Conservation (phyloP, 2,797 vertebrate genomes). For the Clarias fuscus region DNA sequence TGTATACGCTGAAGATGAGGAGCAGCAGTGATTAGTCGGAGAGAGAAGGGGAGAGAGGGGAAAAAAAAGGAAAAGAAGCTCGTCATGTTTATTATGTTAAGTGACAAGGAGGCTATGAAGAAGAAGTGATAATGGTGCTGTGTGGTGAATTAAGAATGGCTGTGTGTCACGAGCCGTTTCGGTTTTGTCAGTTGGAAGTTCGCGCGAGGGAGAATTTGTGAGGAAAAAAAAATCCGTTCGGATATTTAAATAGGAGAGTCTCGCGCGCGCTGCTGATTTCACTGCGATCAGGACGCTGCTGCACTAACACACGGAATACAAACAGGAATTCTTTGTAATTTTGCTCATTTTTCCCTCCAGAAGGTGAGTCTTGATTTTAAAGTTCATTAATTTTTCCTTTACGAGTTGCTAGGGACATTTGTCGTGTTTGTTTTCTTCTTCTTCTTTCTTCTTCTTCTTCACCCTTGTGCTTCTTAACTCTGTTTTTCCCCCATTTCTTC, state of each 20-base stretch:
- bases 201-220: conserved; percentile 43
- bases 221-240: conserved; percentile 19
- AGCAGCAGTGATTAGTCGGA: conserved; percentile 73
- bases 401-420: neutral
- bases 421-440: neutral
- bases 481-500: neutral
- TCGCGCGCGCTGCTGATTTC: conserved; percentile 22
- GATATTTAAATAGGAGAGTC: conserved; percentile 39
- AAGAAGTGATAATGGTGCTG: conserved; percentile 16
- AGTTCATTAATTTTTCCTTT: neutral
- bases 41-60: neutral
- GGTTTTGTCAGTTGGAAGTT: conserved; percentile 44
- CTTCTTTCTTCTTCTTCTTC: neutral
- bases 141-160: conserved; percentile 29
- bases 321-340: neutral
- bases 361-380: neutral
- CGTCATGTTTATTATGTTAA: conserved; percentile 42
- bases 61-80: conserved; percentile 51
- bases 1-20: conserved; percentile 56
- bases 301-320: neutral
- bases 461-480: neutral
- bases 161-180: conserved; percentile 33
- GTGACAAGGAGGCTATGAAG: conserved; percentile 41
- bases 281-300: neutral
- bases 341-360: neutral